These are phyloP conservation scores for Galaxea fascicularis DNA, from an alignment of 92 coral and sea anemone genomes.

Conservation along the genomic window DNA sequence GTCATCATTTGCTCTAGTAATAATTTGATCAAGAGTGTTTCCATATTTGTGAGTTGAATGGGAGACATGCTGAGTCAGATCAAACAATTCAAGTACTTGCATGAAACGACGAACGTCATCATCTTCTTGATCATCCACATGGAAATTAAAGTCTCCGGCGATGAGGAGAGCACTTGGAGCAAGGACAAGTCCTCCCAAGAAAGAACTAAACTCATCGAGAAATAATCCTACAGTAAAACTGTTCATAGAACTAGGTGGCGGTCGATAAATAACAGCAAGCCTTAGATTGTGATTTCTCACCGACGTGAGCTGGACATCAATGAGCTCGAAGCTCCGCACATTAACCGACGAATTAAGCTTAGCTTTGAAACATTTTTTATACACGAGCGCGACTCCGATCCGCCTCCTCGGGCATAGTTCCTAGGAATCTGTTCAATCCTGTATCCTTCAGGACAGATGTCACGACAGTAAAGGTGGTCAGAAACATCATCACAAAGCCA, in stretches of 20 bases:
- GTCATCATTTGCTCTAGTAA: neutral
- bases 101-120: constrained; percentile 57
- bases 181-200: constrained; percentile 54
- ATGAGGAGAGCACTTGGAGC: constrained; percentile 51
- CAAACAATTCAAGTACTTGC: neutral
- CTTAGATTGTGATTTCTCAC: no score
- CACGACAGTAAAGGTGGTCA: constrained; percentile 50
- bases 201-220: constrained; percentile 60
- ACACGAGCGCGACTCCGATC: constrained; percentile 39
- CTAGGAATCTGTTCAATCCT: constrained; percentile 48
- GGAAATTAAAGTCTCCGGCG: neutral
- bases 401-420: constrained; percentile 39
- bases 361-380: constrained; percentile 43
- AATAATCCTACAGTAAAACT: neutral
- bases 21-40: no score
- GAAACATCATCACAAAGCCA: neutral
- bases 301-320: no score
- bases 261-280: constrained; percentile 37
- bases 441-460: constrained; percentile 53
- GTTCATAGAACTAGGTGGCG: no score
- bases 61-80: no score
- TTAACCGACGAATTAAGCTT: neutral
- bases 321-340: constrained; percentile 31
- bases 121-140: neutral
- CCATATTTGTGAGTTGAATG: no score